phyloP scores from a whole-genome alignment of 92 coral and sea anemone species.

The Desmophyllum pertusum region DNA sequence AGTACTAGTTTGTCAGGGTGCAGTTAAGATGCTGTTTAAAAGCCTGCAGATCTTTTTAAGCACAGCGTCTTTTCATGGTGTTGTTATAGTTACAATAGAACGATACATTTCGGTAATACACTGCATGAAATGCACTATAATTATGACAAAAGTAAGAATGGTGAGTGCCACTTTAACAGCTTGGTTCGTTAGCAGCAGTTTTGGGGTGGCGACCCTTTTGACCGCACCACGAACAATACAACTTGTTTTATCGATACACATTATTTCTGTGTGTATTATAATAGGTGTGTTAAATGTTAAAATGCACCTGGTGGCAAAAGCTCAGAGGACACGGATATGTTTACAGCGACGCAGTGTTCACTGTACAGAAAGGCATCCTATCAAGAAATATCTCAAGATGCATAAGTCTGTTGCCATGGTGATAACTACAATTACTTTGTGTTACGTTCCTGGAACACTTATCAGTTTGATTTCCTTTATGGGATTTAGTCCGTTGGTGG shows the following conservation, averaged over 20 bases:
- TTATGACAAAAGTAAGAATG: conserved; percentile 15
- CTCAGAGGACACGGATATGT: conserved; percentile 12
- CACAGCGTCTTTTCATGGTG: conserved; percentile 19
- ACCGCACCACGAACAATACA: neutral
- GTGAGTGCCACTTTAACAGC: neutral
- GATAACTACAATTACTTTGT: neutral
- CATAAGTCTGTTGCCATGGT: conserved; percentile 14
- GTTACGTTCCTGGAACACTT: conserved; percentile 6
- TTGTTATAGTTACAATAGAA: conserved; percentile 16
- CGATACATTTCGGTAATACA: conserved; percentile 12
- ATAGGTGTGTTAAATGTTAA: neutral
- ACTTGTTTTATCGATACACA: conserved; percentile 1
- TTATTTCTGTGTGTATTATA: conserved; percentile 4
- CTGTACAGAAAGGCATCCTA: neutral
- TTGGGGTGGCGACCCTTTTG: neutral
- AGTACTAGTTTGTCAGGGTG: neutral
- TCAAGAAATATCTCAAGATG: conserved; percentile 12
- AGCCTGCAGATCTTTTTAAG: neutral
- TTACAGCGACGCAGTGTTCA: conserved; percentile 19
- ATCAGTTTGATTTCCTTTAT: neutral
- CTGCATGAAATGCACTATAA: conserved; percentile 7
- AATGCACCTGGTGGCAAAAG: conserved; percentile 14
- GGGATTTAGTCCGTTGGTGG: neutral
- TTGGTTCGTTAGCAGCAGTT: conserved; percentile 14
- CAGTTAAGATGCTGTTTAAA: neutral